Evolutionary conservation across 2,888 invertebrate genomes (phyloP), one percentile per base, ranked within the genome.

Genomic region (Thera britannica): DNA sequence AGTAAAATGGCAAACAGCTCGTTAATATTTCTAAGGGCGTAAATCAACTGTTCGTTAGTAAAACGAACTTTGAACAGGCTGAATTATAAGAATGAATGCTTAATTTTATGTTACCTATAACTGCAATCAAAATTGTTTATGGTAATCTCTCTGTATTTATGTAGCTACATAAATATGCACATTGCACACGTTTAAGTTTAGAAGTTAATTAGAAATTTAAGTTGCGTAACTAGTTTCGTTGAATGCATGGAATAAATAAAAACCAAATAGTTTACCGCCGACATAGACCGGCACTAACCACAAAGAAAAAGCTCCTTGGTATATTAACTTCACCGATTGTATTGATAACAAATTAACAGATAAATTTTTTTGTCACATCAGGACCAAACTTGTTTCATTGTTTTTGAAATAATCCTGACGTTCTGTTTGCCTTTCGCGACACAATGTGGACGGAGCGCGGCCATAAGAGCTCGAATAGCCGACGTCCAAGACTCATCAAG

Each of bases 401-500:
- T 83, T 84, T 82, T 79, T 72, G 76, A 83, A 81, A 77, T 75
- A 52, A 78, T 79, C 75, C 74, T 73, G 67, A 70, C 71, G 77
- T 79, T 67, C 75, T 62, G 73, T 62, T 72, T 70, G 70, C 73
- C 70, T 75, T 76, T 76, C 77, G 67, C 72, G 74, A 79, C 71
- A 77, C 73, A 73, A 77, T 77, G 72, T 73, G 72, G 65, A 67
- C 76, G 68, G 73, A 62, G 68, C 71, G 57, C 65, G 66, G 71
- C 68, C 75, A 76, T 75, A 81, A 80, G 77, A 76, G 77, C 75
- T 70, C 74, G 67, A 72, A 69, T 65, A 65, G 70, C 70, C 72
- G 74, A 70, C 74, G 23, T 66, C 66, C 74, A 70, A 76, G 79
- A 78, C 89, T 89, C 90, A 90, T 91, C 89, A 90, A 90, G 86